Base-by-base conservation (phyloP, 1,140 invertebrate species). In the Eubasilissa regina region DNA sequence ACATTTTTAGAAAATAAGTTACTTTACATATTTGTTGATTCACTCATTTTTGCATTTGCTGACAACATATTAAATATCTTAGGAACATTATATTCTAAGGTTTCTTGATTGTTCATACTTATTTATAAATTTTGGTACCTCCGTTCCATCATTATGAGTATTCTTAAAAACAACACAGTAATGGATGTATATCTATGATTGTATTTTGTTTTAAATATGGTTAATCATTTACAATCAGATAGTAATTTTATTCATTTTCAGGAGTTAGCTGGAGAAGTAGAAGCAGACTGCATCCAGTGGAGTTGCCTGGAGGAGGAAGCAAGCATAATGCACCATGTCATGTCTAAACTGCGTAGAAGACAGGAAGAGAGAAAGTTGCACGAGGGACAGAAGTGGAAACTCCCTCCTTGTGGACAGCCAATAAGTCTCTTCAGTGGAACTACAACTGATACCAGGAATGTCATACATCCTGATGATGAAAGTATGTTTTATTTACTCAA, bases 181-280 rank as follows among this genome's bases (percentile, higher is more conserved):
- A 35, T n/a, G n/a, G n/a, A n/a, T n/a, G n/a, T n/a, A n/a, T n/a
- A 6, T 6, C 25, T 3, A 3, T 35, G 25, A 35, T 35, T 35
- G 25, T 35, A 35, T 35, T 35, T 3, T 35, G 25, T 3, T 35
- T 35, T 35, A 35, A 35, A 35, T 35, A 3, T 6, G n/a, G n/a
- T n/a, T n/a, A n/a, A n/a, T n/a, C n/a, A n/a, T n/a, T n/a, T n/a
- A n/a, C n/a, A n/a, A n/a, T 35, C 25, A 35, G 25, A 35, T 35
- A 35, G 1, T 35, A 35, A 35, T 35, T 35, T 35, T 35, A 35
- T 35, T 35, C 25, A 35, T 3, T 75, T 82, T 70, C 77, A 95
- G 91, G 94, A 96, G 84, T 84, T 96, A 43, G 90, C 92, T 35
- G 90, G 90, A 51, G 92, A 93, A 82, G 90, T 95, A n/a, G 91